A percentile compares a stretch with the other conserved stretches of the same genome.
phyloP scores from a whole-genome alignment of 2,888 invertebrate species.

The Deilephila porcellus region DNA sequence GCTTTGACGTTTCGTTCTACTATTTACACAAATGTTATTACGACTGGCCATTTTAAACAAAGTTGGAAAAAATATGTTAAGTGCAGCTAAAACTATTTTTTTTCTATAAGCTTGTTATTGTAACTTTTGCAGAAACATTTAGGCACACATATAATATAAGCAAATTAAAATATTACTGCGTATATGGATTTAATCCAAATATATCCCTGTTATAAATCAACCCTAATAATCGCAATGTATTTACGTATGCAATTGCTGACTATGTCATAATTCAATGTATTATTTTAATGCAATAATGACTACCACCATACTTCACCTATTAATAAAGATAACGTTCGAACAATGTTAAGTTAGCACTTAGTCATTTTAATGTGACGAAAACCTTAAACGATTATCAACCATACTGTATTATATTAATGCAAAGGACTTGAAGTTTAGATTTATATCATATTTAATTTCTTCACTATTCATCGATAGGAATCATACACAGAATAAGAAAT shows the following conservation, averaged over 20 bases:
- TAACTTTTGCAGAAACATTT: not conserved
- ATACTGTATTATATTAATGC: no score
- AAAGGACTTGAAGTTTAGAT: no score
- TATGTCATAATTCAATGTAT: not conserved
- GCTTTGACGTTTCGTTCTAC: not conserved
- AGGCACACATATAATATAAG: no score
- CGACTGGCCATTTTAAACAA: not conserved
- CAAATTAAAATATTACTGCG: no score
- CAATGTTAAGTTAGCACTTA: not conserved
- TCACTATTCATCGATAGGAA: not conserved
- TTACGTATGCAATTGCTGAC: not conserved
- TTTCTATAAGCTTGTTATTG: not conserved
- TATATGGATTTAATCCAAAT: no score
- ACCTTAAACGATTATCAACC: not conserved
- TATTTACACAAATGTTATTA: conserved; percentile 10
- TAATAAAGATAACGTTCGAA: not conserved
- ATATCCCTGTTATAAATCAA: not conserved
- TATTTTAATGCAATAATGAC: not conserved
- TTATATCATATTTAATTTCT: not conserved
- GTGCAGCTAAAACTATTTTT: not conserved
- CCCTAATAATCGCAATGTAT: not conserved
- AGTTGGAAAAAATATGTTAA: not conserved
- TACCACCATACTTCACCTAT: not conserved
- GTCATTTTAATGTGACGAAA: conserved; percentile 6
- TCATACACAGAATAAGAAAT: no score